Evolutionary conservation across 1,140 invertebrate species (phyloP), one percentile per base, ranked within the genome.

Genomic region (Harpegnathos saltator): DNA sequence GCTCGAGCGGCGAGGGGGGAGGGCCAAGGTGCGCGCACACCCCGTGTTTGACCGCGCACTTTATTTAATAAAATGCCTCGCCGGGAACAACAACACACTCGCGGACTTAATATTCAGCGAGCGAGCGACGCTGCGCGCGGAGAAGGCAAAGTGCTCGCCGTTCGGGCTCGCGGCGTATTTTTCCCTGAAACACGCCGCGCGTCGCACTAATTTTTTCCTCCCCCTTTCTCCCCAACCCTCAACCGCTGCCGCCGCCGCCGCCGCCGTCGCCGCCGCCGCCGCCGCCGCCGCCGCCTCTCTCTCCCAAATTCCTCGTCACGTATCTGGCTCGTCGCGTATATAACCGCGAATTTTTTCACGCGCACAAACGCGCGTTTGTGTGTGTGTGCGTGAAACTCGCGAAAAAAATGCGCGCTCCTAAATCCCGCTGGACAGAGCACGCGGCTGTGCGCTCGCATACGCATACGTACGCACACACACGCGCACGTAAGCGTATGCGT

Each of bases 401-500:
- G 63, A 58, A 78, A 78, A 73, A 75, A 68, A 69, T 69, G 33
- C 14, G 48, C 50, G 48, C 63, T 78, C 74, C 52, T 69, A 69
- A 78, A 78, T 69, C 52, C 50, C 50, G 52, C 14, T 26, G 26
- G 14, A 54, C 29, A 19, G 61, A 61, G 52, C 50, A 29, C 19
- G n/a, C 22, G 26, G 15, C 2, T 29, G 50, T 62, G 48, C 29
- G 3, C 22, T n/a, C 44, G 12, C 38, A 9, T 9, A 9, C 38
- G 7, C 38, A 9, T 9, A 29, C 29, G 75, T 54, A 19, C 44
- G n/a, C 26, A 48, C 66, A 58, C 26, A 1, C 33, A 12, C 29
- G 17, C 71, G 75, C 44, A 52, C 58, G 72, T 22, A 48, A 54
- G 73, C 75, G 72, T 84, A 68, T 62, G 80, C 78, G 88, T 89